Conservation (phyloP, 1,140 invertebrate species). For the Coelopa frigida region DNA sequence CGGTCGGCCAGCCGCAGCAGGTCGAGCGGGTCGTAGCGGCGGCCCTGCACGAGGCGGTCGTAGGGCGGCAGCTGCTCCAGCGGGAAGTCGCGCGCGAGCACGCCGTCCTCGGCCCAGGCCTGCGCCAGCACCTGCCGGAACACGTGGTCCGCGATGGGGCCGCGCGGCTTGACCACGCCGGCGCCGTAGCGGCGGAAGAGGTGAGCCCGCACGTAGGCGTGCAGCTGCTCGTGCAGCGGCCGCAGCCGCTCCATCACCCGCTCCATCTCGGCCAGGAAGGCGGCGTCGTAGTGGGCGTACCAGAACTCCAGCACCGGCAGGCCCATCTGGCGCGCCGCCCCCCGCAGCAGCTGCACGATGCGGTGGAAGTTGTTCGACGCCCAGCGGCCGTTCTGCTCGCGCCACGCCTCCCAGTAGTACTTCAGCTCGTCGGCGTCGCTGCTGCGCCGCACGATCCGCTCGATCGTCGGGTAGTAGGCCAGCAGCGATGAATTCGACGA, state of each 20-base stretch:
- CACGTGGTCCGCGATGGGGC: conserved; percentile 23
- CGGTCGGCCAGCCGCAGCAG: not conserved
- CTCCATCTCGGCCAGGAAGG: not conserved
- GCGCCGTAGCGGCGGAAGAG: conserved; percentile 44
- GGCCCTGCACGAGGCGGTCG: not conserved
- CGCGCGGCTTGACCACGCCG: conserved; percentile 12
- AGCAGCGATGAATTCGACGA: conserved; percentile 22
- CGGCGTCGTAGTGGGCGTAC: not conserved
- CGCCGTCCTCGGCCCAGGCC: conserved; percentile 48
- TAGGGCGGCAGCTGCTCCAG: not conserved
- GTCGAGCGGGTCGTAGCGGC: not conserved
- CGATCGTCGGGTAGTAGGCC: conserved; percentile 36
- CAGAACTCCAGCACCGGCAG: conserved; percentile 3
- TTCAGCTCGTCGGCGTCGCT: conserved; percentile 32
- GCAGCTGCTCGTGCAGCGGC: conserved; percentile 53
- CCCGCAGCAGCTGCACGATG: conserved; percentile 33
- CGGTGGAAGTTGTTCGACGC: conserved; percentile 37
- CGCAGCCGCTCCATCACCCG: conserved; percentile 46
- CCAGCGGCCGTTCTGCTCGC: conserved; percentile 37
- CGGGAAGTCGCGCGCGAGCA: conserved; percentile 1
- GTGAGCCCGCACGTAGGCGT: conserved; percentile 51
- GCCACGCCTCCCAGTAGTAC: conserved; percentile 40
- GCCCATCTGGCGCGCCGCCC: conserved; percentile 16
- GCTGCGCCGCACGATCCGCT: conserved; percentile 31
- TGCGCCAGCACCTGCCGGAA: conserved; percentile 63